Evolutionary conservation across 1,140 invertebrate species (phyloP).

Genomic region (Pristionchus pacificus): DNA sequence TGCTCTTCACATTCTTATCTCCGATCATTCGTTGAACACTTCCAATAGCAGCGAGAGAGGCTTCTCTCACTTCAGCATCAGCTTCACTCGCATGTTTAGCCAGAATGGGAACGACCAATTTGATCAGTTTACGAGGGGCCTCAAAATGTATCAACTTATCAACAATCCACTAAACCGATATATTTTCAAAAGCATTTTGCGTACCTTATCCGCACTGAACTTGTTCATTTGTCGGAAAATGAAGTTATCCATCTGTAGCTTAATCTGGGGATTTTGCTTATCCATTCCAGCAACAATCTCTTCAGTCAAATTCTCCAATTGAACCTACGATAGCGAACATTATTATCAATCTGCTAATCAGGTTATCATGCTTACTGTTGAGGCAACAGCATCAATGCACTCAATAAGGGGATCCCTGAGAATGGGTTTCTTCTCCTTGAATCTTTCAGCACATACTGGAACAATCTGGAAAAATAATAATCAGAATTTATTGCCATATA

Average conservation of each 20-base stretch:
- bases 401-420: conserved; percentile 68
- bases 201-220: conserved; percentile 58
- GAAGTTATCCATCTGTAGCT: conserved; percentile 84
- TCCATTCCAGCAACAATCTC: conserved; percentile 74
- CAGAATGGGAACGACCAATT: conserved; percentile 74
- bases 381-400: conserved; percentile 81
- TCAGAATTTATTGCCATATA: conserved; percentile 1
- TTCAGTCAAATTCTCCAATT: conserved; percentile 80
- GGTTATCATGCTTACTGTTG: conserved; percentile 5
- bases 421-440: conserved; percentile 89
- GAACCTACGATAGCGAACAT: conserved; percentile 67
- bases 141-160: not conserved
- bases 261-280: conserved; percentile 91
- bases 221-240: conserved; percentile 71
- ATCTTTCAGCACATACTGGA: conserved; percentile 76
- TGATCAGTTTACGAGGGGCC: conserved; percentile 86
- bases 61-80: conserved; percentile 59
- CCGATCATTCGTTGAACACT: conserved; percentile 86
- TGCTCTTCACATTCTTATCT: conserved; percentile 80
- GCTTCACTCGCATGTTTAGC: conserved; percentile 65
- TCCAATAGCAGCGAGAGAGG: conserved; percentile 75
- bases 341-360: not conserved
- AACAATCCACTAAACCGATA: not conserved
- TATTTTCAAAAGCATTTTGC: not conserved
- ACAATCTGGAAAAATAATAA: not conserved